Conservation (phyloP, 2,888 invertebrate species). For the Neoascia interrupta region DNA sequence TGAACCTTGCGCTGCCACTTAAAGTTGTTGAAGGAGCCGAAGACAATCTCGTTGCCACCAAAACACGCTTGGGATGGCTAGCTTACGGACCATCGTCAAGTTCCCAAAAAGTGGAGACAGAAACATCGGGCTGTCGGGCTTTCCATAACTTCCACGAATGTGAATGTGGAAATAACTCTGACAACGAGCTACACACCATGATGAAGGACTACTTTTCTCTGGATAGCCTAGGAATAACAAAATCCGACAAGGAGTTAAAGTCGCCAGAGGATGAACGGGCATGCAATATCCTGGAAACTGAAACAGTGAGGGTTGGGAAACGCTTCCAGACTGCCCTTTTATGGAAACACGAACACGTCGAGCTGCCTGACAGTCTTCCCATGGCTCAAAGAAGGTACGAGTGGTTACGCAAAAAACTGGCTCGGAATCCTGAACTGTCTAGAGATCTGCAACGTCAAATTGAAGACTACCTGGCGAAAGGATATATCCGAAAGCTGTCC, state of each 20-base stretch:
- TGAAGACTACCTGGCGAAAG: slow-evolving; percentile 60
- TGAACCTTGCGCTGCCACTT: not conserved
- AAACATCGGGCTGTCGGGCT: not conserved
- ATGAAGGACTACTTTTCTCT: not conserved
- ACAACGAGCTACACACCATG: not conserved
- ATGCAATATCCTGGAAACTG: slow-evolving; percentile 18
- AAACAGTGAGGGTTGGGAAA: slow-evolving; percentile 17
- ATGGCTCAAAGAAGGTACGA: slow-evolving; percentile 57
- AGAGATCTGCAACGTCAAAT: slow-evolving; percentile 44
- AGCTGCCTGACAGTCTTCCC: slow-evolving; percentile 24
- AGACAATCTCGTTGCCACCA: slow-evolving; percentile 3
- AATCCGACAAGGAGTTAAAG: not conserved
- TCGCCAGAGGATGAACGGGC: slow-evolving; percentile 25
- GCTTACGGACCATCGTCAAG: slow-evolving; percentile 13
- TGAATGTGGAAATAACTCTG: slow-evolving; percentile 21
- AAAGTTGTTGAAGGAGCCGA: slow-evolving; percentile 12
- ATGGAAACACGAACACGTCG: slow-evolving; percentile 66
- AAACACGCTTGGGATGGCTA: slow-evolving; percentile 41
- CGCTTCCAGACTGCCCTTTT: slow-evolving; percentile 62
- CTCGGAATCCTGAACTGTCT: slow-evolving; percentile 20
- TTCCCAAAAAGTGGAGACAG: not conserved
- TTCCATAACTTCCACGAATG: slow-evolving; percentile 58
- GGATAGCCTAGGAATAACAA: slow-evolving; percentile 14
- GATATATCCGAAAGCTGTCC: slow-evolving; percentile 62
- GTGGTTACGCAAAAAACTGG: slow-evolving; percentile 59